Evolutionary conservation across 2,797 vertebrate species (phyloP), one percentile per base, ranked within the genome.

Genomic region (Lagocephalus sceleratus): DNA sequence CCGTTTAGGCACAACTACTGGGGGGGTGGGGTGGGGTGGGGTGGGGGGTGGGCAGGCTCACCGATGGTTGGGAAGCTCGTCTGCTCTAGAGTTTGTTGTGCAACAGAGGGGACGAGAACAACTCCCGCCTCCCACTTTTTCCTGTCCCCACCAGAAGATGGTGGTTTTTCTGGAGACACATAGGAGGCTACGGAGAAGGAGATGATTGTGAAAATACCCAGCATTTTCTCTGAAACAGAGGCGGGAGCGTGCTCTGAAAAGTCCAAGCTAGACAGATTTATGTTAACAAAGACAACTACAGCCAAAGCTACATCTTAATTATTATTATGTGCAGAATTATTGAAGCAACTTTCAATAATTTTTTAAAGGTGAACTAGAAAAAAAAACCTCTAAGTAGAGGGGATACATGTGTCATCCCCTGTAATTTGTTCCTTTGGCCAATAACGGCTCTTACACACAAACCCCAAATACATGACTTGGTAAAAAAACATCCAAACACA

Each of bases 111-210:
- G 1, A 95, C 78, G 20, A 94, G 79, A 2, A 94, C 90, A 51
- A 78, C 68, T 29, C 88, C 91, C 2, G 92, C 73, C 50, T 93
- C 92, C 97, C 97, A 99, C 61, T 92, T 97, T 72, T 87, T 97
- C 50, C 96, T 90, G 76, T 98, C 95, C 51, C 78, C 92, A 60
- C 71, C 80, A 62, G 83, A 63, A 4, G 68, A 47, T 0, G 82
- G 81, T 23, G 84, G 77, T 52, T 87, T 88, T 21, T 89, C 89
- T 47, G 84, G 63, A 57, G 60, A 73, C 29, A 32, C 46, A 11
- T 62, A 52, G 9, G 56, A 17, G 3, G 49, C 58, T 82, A 29
- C 6, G 7, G 47, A 66, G 46, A 46, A 3, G 46, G 44, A 3
- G 41, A 41, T 16, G 16, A 45, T 15, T 4, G 3, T 3, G 41